These are phyloP conservation scores for Luffia ferchaultella DNA, from an alignment of 2,888 invertebrate species.

Conservation along the genomic window DNA sequence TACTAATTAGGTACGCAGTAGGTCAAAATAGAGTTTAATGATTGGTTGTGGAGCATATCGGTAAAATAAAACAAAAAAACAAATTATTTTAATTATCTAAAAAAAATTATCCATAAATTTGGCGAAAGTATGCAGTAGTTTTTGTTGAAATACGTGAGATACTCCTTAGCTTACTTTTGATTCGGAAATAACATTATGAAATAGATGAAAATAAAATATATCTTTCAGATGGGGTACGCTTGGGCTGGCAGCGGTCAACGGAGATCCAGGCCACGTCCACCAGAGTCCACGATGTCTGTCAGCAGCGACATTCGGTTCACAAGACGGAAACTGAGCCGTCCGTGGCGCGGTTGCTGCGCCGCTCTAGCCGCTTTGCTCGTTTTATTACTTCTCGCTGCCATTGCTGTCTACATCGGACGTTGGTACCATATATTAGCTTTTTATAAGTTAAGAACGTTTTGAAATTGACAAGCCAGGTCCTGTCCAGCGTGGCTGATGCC, in stretches of 20 bases:
- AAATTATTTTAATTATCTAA: too few relatives aligned
- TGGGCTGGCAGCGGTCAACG: conserved; percentile 45
- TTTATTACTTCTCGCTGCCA: conserved; percentile 70
- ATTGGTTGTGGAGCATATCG: too few relatives aligned
- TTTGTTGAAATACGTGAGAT: too few relatives aligned
- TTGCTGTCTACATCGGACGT: conserved; percentile 71
- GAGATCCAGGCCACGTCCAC: conserved; percentile 51
- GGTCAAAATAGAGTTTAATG: too few relatives aligned
- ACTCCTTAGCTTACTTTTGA: too few relatives aligned
- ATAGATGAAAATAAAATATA: too few relatives aligned
- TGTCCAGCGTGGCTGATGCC: too few relatives aligned
- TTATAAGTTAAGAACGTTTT: not conserved
- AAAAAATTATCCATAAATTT: too few relatives aligned
- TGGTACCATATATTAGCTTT: conserved; percentile 30
- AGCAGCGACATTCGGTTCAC: conserved; percentile 92
- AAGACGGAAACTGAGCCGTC: conserved; percentile 82
- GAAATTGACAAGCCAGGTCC: not conserved
- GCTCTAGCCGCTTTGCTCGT: conserved; percentile 85
- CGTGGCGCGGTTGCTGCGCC: conserved; percentile 88
- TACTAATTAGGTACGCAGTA: too few relatives aligned
- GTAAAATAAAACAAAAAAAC: too few relatives aligned
- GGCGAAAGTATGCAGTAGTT: too few relatives aligned
- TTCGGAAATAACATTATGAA: too few relatives aligned
- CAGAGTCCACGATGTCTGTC: conserved; percentile 84
- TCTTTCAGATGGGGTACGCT: conserved; percentile 45